Conservation (phyloP, 2,113 vertebrate species). For the Calonectris borealis region DNA sequence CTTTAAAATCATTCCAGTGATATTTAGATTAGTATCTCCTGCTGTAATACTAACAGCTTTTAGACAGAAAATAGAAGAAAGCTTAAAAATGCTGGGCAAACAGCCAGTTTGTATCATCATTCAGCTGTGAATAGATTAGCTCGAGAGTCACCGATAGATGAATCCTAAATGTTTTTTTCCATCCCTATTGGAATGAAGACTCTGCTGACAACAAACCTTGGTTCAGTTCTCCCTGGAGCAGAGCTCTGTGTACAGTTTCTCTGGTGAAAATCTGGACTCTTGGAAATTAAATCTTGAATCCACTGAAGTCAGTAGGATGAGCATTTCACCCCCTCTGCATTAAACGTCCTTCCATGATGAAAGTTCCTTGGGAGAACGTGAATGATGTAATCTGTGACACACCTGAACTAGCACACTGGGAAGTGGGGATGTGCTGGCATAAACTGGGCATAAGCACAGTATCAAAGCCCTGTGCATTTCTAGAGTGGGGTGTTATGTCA, state of each 20-base stretch:
- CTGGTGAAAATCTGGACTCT: neutral
- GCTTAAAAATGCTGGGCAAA: constrained; percentile 8
- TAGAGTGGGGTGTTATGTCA: neutral
- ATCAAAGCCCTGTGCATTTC: neutral
- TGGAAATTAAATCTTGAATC: neutral
- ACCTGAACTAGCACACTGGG: neutral
- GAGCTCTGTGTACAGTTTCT: neutral
- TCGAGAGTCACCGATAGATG: neutral
- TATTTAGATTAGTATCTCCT: neutral
- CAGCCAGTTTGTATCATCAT: neutral
- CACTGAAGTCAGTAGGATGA: neutral
- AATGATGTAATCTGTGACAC: neutral
- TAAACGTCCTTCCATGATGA: neutral
- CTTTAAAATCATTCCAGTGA: neutral
- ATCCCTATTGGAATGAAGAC: neutral
- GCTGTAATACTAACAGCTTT: neutral
- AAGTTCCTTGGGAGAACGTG: neutral
- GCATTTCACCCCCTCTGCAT: neutral
- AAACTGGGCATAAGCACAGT: neutral
- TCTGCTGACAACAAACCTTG: neutral
- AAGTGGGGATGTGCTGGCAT: neutral
- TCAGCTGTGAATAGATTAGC: neutral
- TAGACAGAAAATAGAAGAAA: neutral
- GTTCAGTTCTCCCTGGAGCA: neutral
- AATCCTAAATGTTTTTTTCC: neutral